Conservation (phyloP, 2,113 vertebrate species). For the Pluvialis apricaria region DNA sequence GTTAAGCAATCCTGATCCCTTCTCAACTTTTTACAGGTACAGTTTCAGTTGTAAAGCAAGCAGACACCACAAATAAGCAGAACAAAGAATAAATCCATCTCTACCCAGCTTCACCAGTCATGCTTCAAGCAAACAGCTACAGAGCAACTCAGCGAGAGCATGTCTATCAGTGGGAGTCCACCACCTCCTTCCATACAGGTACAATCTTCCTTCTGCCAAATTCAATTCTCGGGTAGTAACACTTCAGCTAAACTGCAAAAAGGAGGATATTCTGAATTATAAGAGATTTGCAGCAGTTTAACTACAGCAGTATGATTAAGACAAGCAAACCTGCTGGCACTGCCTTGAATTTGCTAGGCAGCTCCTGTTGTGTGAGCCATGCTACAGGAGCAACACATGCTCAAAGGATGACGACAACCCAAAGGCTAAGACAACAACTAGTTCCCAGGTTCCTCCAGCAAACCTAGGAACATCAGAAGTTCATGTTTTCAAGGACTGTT, state of each 20-base stretch:
- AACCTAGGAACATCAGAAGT: not conserved
- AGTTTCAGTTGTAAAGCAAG: not conserved
- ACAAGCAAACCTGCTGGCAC: not conserved
- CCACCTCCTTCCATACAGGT: not conserved
- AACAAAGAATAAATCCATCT: not conserved
- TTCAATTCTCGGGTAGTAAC: not conserved
- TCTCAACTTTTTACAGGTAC: not conserved
- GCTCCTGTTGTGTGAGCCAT: not conserved
- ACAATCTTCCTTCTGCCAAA: not conserved
- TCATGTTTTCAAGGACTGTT: not conserved
- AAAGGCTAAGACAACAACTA: not conserved
- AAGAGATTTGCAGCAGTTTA: not conserved
- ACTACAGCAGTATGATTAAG: not conserved
- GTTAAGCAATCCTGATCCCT: not conserved
- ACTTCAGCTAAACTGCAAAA: slow-evolving; percentile 15
- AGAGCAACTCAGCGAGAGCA: not conserved
- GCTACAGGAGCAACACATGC: not conserved
- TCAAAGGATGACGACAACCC: not conserved
- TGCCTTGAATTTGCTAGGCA: not conserved
- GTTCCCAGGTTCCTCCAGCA: not conserved
- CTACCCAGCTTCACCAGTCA: not conserved
- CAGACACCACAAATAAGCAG: not conserved
- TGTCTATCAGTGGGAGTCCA: not conserved
- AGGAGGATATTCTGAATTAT: not conserved
- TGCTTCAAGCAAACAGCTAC: not conserved